Evolutionary conservation across 2,888 invertebrate species (phyloP).

Genomic region (Caenorhabditis uteleia): DNA sequence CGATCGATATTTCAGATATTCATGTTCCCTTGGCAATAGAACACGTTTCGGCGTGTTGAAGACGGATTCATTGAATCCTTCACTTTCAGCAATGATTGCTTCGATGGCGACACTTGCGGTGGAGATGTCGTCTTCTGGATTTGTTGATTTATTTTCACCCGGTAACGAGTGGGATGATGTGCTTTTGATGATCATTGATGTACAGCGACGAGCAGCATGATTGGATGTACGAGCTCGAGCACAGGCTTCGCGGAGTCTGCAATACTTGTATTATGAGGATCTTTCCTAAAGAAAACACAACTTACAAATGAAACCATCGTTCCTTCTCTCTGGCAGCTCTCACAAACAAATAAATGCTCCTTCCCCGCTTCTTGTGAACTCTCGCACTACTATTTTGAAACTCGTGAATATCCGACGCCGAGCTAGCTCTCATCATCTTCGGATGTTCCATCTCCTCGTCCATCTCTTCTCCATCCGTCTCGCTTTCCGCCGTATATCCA

Average conservation of each 20-base stretch:
- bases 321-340: conserved; percentile 88
- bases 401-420: conserved; percentile 46
- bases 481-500: conserved; percentile 51
- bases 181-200: conserved; percentile 20
- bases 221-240: conserved; percentile 36
- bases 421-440: conserved; percentile 35
- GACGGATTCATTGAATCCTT: conserved; percentile 18
- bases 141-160: conserved; percentile 9
- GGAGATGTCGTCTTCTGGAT: conserved; percentile 5
- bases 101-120: conserved; percentile 31
- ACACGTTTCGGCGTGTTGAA: conserved; percentile 24
- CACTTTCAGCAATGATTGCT: conserved; percentile 19
- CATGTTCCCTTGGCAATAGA: conserved; percentile 23
- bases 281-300: conserved; percentile 1
- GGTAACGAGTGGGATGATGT: conserved; percentile 26
- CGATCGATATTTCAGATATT: conserved; percentile 33
- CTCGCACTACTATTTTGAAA: conserved; percentile 22
- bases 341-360: conserved; percentile 77
- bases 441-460: neutral
- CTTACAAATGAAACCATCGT: conserved; percentile 78
- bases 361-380: conserved; percentile 26
- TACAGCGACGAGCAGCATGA: conserved; percentile 2
- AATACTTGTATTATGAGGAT: conserved; percentile 3
- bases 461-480: conserved; percentile 39
- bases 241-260: conserved; percentile 56